These are phyloP conservation scores for Microplitis deprimator DNA, from an alignment of 2,888 invertebrate genomes.

Conservation along the genomic window DNA sequence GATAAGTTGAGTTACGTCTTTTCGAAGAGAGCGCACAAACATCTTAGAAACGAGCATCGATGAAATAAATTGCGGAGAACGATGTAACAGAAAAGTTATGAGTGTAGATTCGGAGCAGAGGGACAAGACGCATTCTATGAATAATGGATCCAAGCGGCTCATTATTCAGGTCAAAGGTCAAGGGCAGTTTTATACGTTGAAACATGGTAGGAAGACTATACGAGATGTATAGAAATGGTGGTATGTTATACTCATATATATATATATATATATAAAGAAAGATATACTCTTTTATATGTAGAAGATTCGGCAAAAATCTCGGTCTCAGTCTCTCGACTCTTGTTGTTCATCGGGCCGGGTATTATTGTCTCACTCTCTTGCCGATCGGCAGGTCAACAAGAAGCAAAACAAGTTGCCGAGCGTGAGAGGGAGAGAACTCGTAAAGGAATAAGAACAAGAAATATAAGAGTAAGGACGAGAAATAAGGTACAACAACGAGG, in stretches of 20 bases:
- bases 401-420: slow-evolving; percentile 22
- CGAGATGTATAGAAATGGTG: too few species aligned
- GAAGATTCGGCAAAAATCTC: slow-evolving; percentile 35
- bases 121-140: slow-evolving; percentile 65
- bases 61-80: slow-evolving; percentile 53
- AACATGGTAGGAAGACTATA: slow-evolving; percentile 52
- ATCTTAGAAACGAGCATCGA: slow-evolving; percentile 43
- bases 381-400: slow-evolving; percentile 30
- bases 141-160: slow-evolving; percentile 65
- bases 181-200: slow-evolving; percentile 64
- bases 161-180: slow-evolving; percentile 67
- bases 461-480: slow-evolving; percentile 20
- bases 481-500: slow-evolving; percentile 34
- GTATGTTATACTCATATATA: too few species aligned
- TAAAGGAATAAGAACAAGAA: slow-evolving; percentile 24
- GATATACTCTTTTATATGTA: too few species aligned
- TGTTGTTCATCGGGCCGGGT: slow-evolving; percentile 41
- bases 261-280: too few species aligned
- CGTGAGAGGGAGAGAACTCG: neutral
- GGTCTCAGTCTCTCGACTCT: slow-evolving; percentile 29
- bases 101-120: slow-evolving; percentile 61
- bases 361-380: slow-evolving; percentile 33
- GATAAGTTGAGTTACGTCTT: slow-evolving; percentile 9
- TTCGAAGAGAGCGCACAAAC: neutral
- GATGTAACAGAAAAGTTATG: slow-evolving; percentile 61